Base-by-base conservation (phyloP, 2,113 vertebrate genomes). In the Nothoprocta perdicaria region DNA sequence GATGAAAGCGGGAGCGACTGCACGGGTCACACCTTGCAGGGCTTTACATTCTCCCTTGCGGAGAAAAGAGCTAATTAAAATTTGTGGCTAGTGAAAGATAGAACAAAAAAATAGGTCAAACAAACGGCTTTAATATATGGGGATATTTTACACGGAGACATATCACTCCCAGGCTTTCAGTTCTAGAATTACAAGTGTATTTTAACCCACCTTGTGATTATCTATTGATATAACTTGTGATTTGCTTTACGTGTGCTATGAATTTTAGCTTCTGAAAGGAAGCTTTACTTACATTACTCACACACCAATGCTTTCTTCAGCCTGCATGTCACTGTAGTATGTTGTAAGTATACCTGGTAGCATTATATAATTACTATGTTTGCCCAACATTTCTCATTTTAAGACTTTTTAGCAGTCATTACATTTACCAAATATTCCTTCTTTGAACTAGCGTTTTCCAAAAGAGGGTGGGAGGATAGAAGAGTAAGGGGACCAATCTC, bases 51-150 rank as follows among this genome's bases (percentile, higher is more conserved):
- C 35, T 58, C 38, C 16, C 63, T 93, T 52, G 27, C 10, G 86
- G 65, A 35, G 80, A 77, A 50, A 38, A 88, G 22, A 83, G 24
- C 45, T 82, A 94, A 96, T 87, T 92, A 89, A 93, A 78, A 50
- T 60, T 60, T 80, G 17, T 57, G 60, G 63, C 31, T 80, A 65
- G 8, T 77, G 61, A 90, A 87, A 63, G 53, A 72, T 75, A 87
- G 67, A 1, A 3, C 38, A 27, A 19, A 76, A 79, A 89, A 60
- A 46, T 74, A 85, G 55, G 67, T 91, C 79, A 90, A 73, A 77
- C 4, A 82, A 78, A 74, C 0, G 0, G 26, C 38, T 90, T 90
- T 92, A 65, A 74, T 90, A 80, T 1, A 65, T 22, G 52, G 8
- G 7, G 53, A n/a, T 80, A 80, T 74, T 90, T 89, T 87, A 90